Conservation (phyloP, 1,140 invertebrate genomes). For the Protaetia brevitarsis region DNA sequence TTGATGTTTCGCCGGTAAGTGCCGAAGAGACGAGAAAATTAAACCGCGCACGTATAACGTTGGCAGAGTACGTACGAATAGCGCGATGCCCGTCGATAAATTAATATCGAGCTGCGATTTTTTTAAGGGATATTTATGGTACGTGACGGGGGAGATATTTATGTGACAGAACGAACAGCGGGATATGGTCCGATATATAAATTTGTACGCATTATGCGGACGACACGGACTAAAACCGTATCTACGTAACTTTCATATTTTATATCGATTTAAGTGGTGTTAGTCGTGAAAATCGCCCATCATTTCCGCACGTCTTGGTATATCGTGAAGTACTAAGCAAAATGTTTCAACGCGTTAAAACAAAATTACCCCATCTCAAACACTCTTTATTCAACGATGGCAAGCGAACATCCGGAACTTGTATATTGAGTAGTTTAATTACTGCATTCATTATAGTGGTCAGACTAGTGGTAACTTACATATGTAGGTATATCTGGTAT, state of each 20-base stretch:
- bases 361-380: no score
- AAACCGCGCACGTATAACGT: neutral
- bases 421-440: no score
- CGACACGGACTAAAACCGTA: neutral
- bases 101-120: slow-evolving; percentile 9
- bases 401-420: no score
- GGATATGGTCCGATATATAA: neutral
- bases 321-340: no score
- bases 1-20: neutral
- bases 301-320: no score
- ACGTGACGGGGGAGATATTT: slow-evolving; percentile 6
- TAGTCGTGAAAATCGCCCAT: no score
- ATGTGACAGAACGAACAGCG: slow-evolving; percentile 2
- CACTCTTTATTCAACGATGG: no score
- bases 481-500: no score
- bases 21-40: neutral
- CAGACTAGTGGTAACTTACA: no score
- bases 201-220: slow-evolving; percentile 10
- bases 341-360: no score
- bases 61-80: no score
- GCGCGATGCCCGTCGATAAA: neutral
- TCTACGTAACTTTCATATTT: neutral
- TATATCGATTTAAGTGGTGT: neutral
- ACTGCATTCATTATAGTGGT: no score
- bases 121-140: slow-evolving; percentile 1